These are phyloP conservation scores for Phyllotis vaccarum DNA, from an alignment of 2,797 vertebrate species.

Conservation along the genomic window DNA sequence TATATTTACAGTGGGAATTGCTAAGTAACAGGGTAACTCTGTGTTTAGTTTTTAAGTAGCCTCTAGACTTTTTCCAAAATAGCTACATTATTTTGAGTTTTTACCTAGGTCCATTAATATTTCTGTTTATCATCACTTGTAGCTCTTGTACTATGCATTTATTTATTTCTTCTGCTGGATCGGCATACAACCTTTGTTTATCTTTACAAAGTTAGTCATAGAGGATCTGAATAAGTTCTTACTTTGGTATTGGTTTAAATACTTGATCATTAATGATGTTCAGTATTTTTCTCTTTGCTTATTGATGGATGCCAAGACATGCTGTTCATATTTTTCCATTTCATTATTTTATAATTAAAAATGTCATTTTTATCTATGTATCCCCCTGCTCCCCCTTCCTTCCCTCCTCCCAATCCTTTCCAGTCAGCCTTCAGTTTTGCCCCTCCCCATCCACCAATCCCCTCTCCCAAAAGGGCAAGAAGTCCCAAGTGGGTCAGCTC, in stretches of 20 bases:
- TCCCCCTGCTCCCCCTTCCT: no score
- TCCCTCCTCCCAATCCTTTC: no score
- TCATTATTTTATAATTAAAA: no score
- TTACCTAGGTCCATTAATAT: neutral
- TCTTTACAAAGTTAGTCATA: neutral
- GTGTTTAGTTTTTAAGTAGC: constrained; percentile 34
- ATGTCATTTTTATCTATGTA: no score
- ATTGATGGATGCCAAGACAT: neutral
- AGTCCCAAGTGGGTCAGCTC: no score
- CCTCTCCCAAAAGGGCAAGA: no score
- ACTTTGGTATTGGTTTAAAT: no score
- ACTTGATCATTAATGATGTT: neutral
- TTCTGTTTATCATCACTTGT: neutral
- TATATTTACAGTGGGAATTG: neutral
- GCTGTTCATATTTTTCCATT: neutral
- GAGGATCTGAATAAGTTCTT: neutral
- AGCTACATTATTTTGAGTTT: neutral
- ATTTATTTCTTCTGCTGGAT: neutral
- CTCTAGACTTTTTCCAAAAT: neutral
- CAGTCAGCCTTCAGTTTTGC: no score
- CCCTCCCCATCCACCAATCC: no score
- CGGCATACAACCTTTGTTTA: neutral
- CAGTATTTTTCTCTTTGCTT: neutral
- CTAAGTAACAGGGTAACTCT: neutral
- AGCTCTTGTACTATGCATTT: neutral